Conservation (phyloP, 1,140 invertebrate genomes). For the Hylyphantes graminicola region DNA sequence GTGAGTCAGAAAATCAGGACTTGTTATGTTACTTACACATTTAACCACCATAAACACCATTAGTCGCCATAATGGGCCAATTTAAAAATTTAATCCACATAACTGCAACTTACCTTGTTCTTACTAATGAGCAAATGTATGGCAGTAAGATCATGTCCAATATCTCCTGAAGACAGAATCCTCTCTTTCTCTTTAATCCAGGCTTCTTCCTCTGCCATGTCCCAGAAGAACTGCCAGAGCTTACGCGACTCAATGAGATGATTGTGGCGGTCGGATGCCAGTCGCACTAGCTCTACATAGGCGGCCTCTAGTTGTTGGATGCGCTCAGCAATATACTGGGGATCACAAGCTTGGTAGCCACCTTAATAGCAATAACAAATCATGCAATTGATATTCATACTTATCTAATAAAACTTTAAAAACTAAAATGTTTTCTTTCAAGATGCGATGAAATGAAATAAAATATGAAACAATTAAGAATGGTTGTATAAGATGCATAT, state of each 20-base stretch:
- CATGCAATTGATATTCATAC: neutral
- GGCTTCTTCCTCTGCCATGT: constrained; percentile 99
- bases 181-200: constrained; percentile 99
- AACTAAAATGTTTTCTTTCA: neutral
- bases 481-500: neutral
- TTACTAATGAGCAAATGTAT: constrained; percentile 92
- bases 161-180: constrained; percentile 93
- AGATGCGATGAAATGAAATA: neutral
- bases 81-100: too few species aligned
- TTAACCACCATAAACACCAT: too few species aligned
- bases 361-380: constrained; percentile 66
- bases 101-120: constrained; percentile 77
- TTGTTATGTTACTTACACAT: too few species aligned
- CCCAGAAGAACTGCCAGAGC: constrained; percentile 99
- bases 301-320: constrained; percentile 91
- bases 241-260: constrained; percentile 95
- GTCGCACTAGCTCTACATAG: constrained; percentile 91
- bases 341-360: constrained; percentile 93
- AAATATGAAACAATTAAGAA: neutral
- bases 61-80: too few species aligned
- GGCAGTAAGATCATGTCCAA: constrained; percentile 96
- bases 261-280: constrained; percentile 92
- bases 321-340: constrained; percentile 91
- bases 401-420: neutral
- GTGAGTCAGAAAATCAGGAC: too few species aligned